Base-by-base conservation (phyloP, 1,140 invertebrate genomes). In the Drosophila eugracilis region DNA sequence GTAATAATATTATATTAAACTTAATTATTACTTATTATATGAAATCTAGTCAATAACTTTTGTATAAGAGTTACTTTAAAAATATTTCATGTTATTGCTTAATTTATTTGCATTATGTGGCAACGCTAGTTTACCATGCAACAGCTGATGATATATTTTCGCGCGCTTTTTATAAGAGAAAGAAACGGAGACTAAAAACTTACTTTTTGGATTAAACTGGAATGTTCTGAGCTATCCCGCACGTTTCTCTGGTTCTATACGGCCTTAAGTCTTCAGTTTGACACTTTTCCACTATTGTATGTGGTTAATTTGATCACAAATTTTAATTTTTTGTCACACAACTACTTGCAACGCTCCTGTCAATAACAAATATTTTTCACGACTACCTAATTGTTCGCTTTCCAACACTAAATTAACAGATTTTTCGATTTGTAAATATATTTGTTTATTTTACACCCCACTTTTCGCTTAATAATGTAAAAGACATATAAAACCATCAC, bases 71-170 rank as follows among this genome's bases (percentile, higher is more conserved):
- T 4, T 4, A 5, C 1, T 62, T 63, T 5, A 17, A 0, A 5
- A 26, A 10, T 19, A 12, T 15, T 32, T 14, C 14, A 15, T 1
- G 0, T 5, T 7, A 5, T 21, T 26, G 15, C 9, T n/a, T 19
- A 15, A 36, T 32, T 48, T 5, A 0, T 32, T 41, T 36, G 0
- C 3, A 34, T 1, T 5, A 41, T 3, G 30, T 85, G 78, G 69
- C 60, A 88, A 47, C 69, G 12, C 60, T 63, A n/a, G 1, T 5
- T 21, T 2, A 36, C 19, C 48, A 65, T 28, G 54, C 53, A 88
- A 78, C 83, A 86, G 79, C 79, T 84, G 79, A 32, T 67, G n/a
- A 4, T 1, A 7, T 41, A 14, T 42, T 67, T 67, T 67, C 65
- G 60, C 65, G 65, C 65, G 65, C 65, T 67, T 67, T 67, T 67